Base-by-base conservation (phyloP, 23 tunicate species). In the Botrylloides violaceus region DNA sequence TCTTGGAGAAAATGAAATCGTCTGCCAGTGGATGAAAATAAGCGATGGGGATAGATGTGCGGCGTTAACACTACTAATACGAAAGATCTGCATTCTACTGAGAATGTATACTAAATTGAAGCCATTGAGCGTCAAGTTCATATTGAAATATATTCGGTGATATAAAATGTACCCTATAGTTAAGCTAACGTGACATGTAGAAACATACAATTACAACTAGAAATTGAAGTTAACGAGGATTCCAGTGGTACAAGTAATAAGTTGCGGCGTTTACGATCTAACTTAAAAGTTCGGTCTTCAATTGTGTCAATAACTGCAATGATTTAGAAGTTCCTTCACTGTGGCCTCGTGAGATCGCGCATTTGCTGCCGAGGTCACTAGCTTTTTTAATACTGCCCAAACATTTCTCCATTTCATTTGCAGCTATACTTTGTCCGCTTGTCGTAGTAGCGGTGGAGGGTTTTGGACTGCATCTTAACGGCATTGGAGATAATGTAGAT, bases 261-360 rank as follows among this genome's bases (percentile, higher is more conserved):
- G n/a, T n/a, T n/a, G n/a, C n/a, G n/a, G n/a, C n/a, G n/a, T 43
- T 43, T 43, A 43, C 9, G 15, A 22, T 7, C 70, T 63, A 63
- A 29, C 34, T 20, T 24, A 86, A 65, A 49, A 86, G 58, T 36
- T 88, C 87, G 72, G 75, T 74, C 65, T 88, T 88, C 9, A 88
- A 60, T 50, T 88, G 96, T 0, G 79, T 86, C 6, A 88, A 83
- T 32, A 88, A 36, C 1, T 86, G 87, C 48, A 82, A 59, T 9
- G 96, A 83, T 19, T 82, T 49, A 2, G 96, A 86, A 1, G 96
- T 88, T 15, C 76, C 80, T 28, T 79, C 77, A 27, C 73, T 82
- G 19, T 61, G 81, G 53, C 9, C 15, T 9, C 79, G 65, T 2
- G 75, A 63, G n/a, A n/a, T n/a, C 4, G 26, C 4, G 23, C 4